Conservation (phyloP, 2,888 invertebrate species). For the Bimastos eiseni region DNA sequence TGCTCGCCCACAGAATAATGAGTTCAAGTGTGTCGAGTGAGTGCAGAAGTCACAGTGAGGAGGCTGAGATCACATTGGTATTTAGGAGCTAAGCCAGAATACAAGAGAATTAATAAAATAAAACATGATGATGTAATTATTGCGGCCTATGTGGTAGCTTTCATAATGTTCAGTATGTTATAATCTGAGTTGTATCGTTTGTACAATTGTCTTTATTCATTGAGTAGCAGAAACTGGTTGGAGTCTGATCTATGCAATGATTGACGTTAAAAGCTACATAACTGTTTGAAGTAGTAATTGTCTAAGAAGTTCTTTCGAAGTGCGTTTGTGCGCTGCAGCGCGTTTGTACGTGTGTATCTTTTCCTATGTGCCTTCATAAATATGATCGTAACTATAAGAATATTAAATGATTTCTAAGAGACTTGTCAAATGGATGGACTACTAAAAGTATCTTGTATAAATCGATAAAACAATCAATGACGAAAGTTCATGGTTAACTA, state of each 20-base stretch:
- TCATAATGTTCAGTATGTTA: background rate
- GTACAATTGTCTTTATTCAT: background rate
- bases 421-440: background rate
- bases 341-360: slow-evolving; percentile 3
- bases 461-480: background rate
- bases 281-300: slow-evolving; percentile 5
- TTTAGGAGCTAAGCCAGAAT: no score
- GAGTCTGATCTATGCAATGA: background rate
- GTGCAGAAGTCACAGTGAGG: no score
- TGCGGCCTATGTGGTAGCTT: background rate
- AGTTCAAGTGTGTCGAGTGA: no score
- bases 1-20: no score
- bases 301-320: background rate
- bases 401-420: background rate
- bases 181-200: background rate
- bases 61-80: no score
- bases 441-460: background rate
- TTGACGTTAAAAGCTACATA: background rate
- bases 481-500: background rate
- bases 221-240: background rate
- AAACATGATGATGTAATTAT: no score
- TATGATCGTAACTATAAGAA: background rate
- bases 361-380: background rate
- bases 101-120: no score
- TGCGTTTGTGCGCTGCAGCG: background rate